These are phyloP conservation scores for Dexiosoma caninum DNA, from an alignment of 2,888 invertebrate genomes.

Conservation along the genomic window DNA sequence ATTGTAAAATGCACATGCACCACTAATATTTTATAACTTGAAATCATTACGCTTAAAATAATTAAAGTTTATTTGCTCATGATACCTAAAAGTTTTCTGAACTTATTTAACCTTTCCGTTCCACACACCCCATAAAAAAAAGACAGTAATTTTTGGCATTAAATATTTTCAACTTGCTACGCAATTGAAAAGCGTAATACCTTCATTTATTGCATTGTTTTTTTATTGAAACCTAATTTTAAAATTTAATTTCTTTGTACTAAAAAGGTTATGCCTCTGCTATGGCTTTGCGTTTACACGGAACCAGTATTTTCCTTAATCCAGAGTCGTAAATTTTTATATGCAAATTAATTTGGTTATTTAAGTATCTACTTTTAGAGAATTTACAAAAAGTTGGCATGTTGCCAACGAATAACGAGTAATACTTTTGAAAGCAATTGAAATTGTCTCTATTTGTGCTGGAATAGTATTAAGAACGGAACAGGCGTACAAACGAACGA, in stretches of 20 bases:
- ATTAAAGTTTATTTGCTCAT: neutral
- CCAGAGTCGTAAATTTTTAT: slow-evolving; percentile 43
- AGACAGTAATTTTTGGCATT: neutral
- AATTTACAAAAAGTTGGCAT: slow-evolving; percentile 23
- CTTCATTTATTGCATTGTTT: slow-evolving; percentile 1
- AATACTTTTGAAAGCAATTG: slow-evolving; percentile 33
- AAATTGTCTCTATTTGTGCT: neutral
- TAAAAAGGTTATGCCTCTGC: slow-evolving; percentile 1
- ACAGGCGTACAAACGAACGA: neutral
- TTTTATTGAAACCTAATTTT: neutral
- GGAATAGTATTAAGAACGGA: neutral
- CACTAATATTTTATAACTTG: too few relatives aligned
- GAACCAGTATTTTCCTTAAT: slow-evolving; percentile 17
- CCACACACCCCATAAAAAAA: neutral
- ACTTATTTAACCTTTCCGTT: neutral
- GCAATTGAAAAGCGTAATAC: neutral
- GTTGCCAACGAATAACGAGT: slow-evolving; percentile 33
- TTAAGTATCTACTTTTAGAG: slow-evolving; percentile 18
- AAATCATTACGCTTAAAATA: too few relatives aligned
- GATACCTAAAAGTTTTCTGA: neutral
- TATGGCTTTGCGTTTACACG: neutral
- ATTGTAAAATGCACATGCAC: too few relatives aligned
- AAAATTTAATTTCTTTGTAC: slow-evolving; percentile 8
- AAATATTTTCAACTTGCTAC: neutral
- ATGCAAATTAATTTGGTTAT: slow-evolving; percentile 44